phyloP scores from a whole-genome alignment of 2,113 vertebrate genomes.

The Rhodinocichla rosea region DNA sequence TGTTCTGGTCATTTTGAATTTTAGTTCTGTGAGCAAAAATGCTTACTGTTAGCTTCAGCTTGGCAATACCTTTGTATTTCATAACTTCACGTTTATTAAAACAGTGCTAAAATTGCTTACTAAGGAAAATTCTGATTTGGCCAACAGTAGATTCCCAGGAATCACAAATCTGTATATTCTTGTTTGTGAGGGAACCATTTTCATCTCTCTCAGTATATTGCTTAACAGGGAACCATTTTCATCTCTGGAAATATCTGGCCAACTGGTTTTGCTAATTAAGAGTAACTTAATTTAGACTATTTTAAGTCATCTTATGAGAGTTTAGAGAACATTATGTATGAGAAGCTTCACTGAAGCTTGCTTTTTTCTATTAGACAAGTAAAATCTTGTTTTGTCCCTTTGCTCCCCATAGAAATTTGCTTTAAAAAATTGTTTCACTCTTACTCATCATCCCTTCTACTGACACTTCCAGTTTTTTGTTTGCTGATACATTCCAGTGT shows the following conservation, averaged over 20 bases:
- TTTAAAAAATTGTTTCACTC: neutral
- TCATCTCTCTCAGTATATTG: neutral
- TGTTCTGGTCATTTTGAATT: neutral
- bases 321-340: neutral
- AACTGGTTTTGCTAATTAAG: neutral
- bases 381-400: neutral
- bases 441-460: neutral
- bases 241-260: neutral
- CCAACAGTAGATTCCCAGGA: neutral
- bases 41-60: neutral
- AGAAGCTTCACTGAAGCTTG: neutral
- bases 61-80: neutral
- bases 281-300: neutral
- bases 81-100: neutral
- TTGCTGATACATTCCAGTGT: neutral
- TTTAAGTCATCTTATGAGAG: neutral
- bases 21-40: neutral
- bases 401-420: rapidly evolving
- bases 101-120: neutral
- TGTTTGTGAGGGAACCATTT: neutral
- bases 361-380: neutral
- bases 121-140: neutral
- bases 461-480: neutral
- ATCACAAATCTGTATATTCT: neutral
- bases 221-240: neutral